phyloP scores from a whole-genome alignment of 64 coral and sea anemone genomes.

The Stichodactyla mertensii region DNA sequence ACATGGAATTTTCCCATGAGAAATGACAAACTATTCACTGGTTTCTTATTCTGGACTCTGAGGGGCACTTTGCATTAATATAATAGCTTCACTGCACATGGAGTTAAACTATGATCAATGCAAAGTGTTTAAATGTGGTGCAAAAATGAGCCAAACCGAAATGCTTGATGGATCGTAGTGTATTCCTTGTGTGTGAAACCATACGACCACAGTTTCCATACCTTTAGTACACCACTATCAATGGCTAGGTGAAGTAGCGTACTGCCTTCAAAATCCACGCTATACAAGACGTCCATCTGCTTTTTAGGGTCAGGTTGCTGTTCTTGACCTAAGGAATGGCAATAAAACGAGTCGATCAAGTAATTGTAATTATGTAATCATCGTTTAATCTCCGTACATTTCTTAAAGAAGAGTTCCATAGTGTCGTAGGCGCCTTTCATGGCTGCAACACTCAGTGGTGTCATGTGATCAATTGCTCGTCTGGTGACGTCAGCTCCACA shows the following conservation, averaged over 20 bases:
- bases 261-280: slow-evolving; percentile 74
- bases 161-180: too few relatives aligned
- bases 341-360: not conserved
- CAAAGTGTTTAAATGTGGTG: too few relatives aligned
- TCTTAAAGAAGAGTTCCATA: slow-evolving; percentile 69
- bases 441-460: slow-evolving; percentile 58
- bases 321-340: slow-evolving; percentile 13
- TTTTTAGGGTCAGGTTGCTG: slow-evolving; percentile 51
- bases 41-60: too few relatives aligned
- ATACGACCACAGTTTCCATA: not conserved
- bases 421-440: slow-evolving; percentile 65
- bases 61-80: too few relatives aligned
- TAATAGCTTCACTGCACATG: too few relatives aligned
- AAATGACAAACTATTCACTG: too few relatives aligned
- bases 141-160: too few relatives aligned
- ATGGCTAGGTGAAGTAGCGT: slow-evolving; percentile 78
- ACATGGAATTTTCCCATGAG: too few relatives aligned
- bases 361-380: too few relatives aligned
- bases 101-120: too few relatives aligned
- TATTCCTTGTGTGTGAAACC: too few relatives aligned
- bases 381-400: slow-evolving; percentile 25
- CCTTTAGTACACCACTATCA: slow-evolving; percentile 76
- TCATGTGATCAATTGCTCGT: slow-evolving; percentile 71
- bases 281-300: slow-evolving; percentile 53
- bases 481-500: slow-evolving; percentile 63